phyloP scores from a whole-genome alignment of 2,888 invertebrate species.

The Drosophila atripex region DNA sequence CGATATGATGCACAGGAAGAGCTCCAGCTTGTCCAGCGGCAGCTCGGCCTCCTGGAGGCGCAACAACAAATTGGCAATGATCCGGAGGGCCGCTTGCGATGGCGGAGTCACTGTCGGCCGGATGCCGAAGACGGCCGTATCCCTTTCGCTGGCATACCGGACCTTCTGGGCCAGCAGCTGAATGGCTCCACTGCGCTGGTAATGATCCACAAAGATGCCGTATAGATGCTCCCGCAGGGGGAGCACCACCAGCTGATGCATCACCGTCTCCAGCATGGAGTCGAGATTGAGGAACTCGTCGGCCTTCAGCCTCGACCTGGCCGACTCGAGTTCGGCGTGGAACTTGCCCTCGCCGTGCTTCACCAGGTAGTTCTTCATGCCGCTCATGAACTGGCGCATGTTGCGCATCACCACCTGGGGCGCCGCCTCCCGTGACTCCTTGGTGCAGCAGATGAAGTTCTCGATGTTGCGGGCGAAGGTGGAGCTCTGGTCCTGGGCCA shows the following conservation, averaged over 20 bases:
- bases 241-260: slow-evolving; percentile 95
- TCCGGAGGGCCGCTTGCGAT: slow-evolving; percentile 89
- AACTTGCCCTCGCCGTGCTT: slow-evolving; percentile 97
- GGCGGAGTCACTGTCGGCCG: slow-evolving; percentile 90
- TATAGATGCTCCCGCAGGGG: slow-evolving; percentile 94
- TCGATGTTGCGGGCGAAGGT: slow-evolving; percentile 96
- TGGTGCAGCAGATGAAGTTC: slow-evolving; percentile 96
- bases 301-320: slow-evolving; percentile 88
- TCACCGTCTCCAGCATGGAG: slow-evolving; percentile 96
- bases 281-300: slow-evolving; percentile 98
- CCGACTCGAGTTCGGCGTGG: slow-evolving; percentile 92
- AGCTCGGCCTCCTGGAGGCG: slow-evolving; percentile 96
- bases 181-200: slow-evolving; percentile 90
- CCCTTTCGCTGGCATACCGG: slow-evolving; percentile 82
- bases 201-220: slow-evolving; percentile 94
- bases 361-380: slow-evolving; percentile 98
- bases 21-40: slow-evolving; percentile 96
- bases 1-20: slow-evolving; percentile 94
- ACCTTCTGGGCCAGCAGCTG: slow-evolving; percentile 86
- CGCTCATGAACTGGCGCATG: slow-evolving; percentile 98
- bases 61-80: slow-evolving; percentile 91
- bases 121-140: slow-evolving; percentile 83
- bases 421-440: slow-evolving; percentile 94
- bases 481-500: slow-evolving; percentile 93
- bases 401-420: slow-evolving; percentile 95